Percentiles rank a stretch among this genome's conserved stretches.
phyloP scores from a whole-genome alignment of 2,888 invertebrate species.

The Hylaea fasciaria region DNA sequence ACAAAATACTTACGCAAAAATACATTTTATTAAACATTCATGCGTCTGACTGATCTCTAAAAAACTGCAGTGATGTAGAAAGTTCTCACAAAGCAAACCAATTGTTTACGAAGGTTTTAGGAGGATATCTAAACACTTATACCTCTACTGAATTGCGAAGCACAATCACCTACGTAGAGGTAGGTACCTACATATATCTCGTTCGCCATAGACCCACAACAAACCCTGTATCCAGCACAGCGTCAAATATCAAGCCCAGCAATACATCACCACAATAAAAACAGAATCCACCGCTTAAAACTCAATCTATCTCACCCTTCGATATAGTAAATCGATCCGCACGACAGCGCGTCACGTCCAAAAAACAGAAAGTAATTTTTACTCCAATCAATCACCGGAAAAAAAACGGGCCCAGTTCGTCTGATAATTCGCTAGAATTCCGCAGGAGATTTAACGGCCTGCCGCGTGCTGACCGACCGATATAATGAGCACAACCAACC shows the following conservation, averaged over 20 bases:
- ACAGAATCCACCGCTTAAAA: conserved; percentile 46
- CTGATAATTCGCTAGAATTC: conserved; percentile 84
- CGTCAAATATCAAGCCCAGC: conserved; percentile 22
- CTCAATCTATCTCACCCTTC: conserved; percentile 55
- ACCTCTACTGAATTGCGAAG: no score
- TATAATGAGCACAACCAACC: conserved; percentile 74
- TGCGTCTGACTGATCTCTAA: no score
- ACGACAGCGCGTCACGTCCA: conserved; percentile 48
- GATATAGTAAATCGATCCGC: conserved; percentile 57
- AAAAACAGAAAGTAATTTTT: conserved; percentile 81
- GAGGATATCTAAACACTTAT: no score
- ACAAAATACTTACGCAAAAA: no score
- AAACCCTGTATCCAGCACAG: conserved; percentile 5
- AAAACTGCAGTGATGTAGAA: no score
- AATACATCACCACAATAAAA: conserved; percentile 33
- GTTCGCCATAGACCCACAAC: not conserved
- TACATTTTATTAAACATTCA: no score
- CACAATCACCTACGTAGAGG: no score
- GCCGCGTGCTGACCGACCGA: conserved; percentile 77
- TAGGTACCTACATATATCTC: conserved; percentile 11
- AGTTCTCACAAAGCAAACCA: no score
- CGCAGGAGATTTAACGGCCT: conserved; percentile 78
- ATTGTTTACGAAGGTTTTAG: no score
- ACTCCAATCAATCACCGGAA: conserved; percentile 82
- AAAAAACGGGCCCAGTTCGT: conserved; percentile 74